A percentile compares a stretch with the other conserved stretches of the same genome.
These are phyloP conservation scores for Brotula barbata DNA, from an alignment of 2,797 vertebrate genomes.

Conservation along the genomic window DNA sequence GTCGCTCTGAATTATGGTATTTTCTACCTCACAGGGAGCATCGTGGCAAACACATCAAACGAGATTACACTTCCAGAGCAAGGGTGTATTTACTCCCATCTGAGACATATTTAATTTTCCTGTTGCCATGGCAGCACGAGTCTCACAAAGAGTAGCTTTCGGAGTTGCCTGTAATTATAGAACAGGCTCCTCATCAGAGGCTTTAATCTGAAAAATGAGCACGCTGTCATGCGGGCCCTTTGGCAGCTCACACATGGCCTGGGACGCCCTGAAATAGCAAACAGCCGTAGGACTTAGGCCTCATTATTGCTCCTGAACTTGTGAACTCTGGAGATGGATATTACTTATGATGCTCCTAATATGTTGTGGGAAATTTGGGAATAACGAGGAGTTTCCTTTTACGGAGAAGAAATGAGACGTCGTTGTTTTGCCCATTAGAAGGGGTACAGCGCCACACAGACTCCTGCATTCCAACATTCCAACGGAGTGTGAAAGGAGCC, in stretches of 20 bases:
- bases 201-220: conserved; percentile 75
- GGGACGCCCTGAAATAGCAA: conserved; percentile 34
- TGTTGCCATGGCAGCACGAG: conserved; percentile 74
- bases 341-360: conserved; percentile 1
- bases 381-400: neutral
- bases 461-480: conserved; percentile 6
- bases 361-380: conserved; percentile 14
- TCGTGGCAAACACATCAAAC: conserved; percentile 68
- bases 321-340: conserved; percentile 41
- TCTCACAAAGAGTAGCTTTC: conserved; percentile 69
- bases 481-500: conserved; percentile 8
- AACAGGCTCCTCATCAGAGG: conserved; percentile 72
- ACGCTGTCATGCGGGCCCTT: conserved; percentile 45
- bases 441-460: no score
- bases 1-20: conserved; percentile 44
- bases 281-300: conserved; percentile 24
- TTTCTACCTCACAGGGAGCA: conserved; percentile 52
- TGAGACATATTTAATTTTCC: conserved; percentile 72
- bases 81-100: conserved; percentile 75
- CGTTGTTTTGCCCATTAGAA: conserved; percentile 9
- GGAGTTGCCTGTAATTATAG: conserved; percentile 77
- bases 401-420: neutral
- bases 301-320: conserved; percentile 51
- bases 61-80: conserved; percentile 71
- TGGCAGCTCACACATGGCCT: conserved; percentile 59